Conservation (phyloP, 2,113 vertebrate species). For the Esox niger region DNA sequence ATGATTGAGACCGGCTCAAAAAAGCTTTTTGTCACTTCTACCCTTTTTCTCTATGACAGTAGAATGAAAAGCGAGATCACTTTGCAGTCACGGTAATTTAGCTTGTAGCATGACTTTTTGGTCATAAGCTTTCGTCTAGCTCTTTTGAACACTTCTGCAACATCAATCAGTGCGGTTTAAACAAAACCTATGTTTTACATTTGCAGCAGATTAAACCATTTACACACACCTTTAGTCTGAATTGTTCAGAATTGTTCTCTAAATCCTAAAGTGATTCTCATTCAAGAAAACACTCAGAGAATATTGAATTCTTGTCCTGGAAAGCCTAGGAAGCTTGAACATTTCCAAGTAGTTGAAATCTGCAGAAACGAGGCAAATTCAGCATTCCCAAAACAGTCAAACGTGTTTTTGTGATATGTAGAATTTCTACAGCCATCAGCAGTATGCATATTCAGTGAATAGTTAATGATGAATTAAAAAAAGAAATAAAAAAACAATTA, state of each 20-base stretch:
- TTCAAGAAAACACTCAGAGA: no score
- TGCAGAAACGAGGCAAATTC: no score
- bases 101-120: constrained; percentile 32
- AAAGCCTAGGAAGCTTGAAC: no score
- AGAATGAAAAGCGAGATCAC: constrained; percentile 9
- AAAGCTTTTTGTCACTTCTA: no score
- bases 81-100: constrained; percentile 6
- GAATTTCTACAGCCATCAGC: background rate
- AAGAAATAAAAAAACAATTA: constrained; percentile 2
- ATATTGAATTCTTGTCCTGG: no score
- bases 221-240: background rate
- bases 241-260: background rate
- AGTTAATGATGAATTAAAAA: background rate
- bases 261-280: no score
- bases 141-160: constrained; percentile 10
- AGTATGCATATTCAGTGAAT: background rate
- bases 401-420: background rate
- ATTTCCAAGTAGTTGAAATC: no score
- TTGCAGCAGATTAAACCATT: background rate
- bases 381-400: background rate
- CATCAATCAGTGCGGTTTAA: constrained; percentile 17
- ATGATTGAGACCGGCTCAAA: no score
- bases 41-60: no score
- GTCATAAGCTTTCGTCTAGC: no score
- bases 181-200: background rate